Conservation (phyloP, 2,888 invertebrate genomes). For the Euspilapteryx auroguttella region DNA sequence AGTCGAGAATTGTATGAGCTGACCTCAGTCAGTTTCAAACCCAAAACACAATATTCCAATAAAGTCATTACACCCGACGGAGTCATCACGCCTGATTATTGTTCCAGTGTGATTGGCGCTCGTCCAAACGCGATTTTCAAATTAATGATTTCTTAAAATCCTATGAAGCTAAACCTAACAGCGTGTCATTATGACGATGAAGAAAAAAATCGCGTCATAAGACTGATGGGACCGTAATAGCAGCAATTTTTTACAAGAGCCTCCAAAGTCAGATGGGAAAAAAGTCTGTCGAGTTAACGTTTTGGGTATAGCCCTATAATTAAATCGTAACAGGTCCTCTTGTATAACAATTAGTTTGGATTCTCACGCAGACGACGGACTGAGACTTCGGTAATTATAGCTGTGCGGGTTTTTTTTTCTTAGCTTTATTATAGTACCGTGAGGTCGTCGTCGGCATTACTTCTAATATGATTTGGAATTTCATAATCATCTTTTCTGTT, state of each 20-base stretch:
- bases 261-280: conserved; percentile 10
- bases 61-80: too few species aligned
- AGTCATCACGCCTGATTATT: too few species aligned
- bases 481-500: too few species aligned
- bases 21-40: too few species aligned
- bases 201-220: conserved; percentile 18
- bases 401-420: background rate
- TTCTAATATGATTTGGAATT: too few species aligned
- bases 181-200: conserved; percentile 23
- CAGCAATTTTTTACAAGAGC: conserved; percentile 20
- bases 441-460: too few species aligned
- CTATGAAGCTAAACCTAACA: conserved; percentile 18
- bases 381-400: conserved; percentile 17
- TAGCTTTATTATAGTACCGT: too few species aligned
- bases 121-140: too few species aligned
- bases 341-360: conserved; percentile 12
- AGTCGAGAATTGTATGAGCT: too few species aligned
- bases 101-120: too few species aligned
- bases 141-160: too few species aligned
- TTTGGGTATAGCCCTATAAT: conserved; percentile 35
- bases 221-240: conserved; percentile 24
- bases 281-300: conserved; percentile 24
- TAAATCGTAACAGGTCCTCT: conserved; percentile 27
- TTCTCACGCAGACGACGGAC: conserved; percentile 26
- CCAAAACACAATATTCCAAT: too few species aligned